Percentiles rank a stretch among this genome's conserved stretches.
Evolutionary conservation across 2,888 invertebrate species (phyloP).

Genomic region (Andricus quercusramuli): DNA sequence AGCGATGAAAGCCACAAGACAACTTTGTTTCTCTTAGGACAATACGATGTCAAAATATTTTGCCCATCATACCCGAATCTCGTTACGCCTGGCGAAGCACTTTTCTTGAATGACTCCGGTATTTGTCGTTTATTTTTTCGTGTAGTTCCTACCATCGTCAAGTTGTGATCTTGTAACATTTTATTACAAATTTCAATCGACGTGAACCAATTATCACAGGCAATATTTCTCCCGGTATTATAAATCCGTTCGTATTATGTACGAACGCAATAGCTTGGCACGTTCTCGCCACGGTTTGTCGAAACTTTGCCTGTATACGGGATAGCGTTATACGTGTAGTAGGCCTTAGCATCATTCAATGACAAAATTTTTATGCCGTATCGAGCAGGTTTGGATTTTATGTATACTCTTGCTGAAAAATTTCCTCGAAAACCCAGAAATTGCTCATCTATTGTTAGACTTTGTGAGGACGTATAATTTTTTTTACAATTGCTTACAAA

Average conservation of each 20-base stretch:
- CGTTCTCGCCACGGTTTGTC: constrained; percentile 9
- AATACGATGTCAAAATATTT: neutral
- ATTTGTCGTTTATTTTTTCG: constrained; percentile 44
- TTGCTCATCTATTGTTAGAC: no score
- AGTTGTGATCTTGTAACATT: neutral
- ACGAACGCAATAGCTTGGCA: constrained; percentile 44
- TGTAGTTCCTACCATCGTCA: constrained; percentile 38
- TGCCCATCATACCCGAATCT: neutral
- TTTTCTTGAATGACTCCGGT: constrained; percentile 21
- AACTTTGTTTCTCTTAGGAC: constrained; percentile 44
- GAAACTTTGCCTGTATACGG: constrained; percentile 41
- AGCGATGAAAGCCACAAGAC: constrained; percentile 32
- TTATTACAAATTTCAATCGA: neutral
- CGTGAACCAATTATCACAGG: constrained; percentile 40
- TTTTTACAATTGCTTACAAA: no score
- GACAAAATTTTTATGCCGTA: no score
- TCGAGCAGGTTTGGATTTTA: no score
- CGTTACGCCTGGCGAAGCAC: neutral
- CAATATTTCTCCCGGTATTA: constrained; percentile 33
- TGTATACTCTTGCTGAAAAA: no score
- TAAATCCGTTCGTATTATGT: constrained; percentile 41
- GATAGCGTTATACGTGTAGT: constrained; percentile 38
- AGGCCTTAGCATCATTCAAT: constrained; percentile 42
- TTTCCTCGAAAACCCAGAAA: neutral
- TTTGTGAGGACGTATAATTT: no score